phyloP scores from a whole-genome alignment of 2,888 invertebrate species.

The Nipponacmea schrenckii region DNA sequence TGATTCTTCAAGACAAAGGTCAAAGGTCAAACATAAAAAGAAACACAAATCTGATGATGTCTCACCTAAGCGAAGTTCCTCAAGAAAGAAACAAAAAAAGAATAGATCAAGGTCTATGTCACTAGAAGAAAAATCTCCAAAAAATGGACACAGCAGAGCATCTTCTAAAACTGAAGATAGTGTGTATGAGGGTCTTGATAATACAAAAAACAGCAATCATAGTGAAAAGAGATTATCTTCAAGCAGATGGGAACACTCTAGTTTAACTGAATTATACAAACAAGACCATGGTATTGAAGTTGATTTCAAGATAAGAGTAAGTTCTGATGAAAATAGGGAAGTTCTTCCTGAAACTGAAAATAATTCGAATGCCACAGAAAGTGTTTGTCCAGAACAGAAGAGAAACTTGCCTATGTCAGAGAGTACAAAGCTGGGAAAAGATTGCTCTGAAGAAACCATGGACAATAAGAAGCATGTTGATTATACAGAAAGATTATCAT shows the following conservation, averaged over 20 bases:
- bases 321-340: no score
- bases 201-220: not conserved
- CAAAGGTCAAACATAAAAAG: not conserved
- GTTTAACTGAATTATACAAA: no score
- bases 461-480: slow-evolving; percentile 13
- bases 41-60: not conserved
- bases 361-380: no score
- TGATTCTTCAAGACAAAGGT: slow-evolving; percentile 5
- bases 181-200: slow-evolving; percentile 12
- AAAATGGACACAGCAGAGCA: not conserved
- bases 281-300: no score
- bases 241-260: no score
- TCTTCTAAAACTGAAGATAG: not conserved
- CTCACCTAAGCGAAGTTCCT: not conserved
- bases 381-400: no score
- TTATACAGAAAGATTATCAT: no score
- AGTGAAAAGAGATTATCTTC: no score
- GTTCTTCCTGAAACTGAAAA: no score
- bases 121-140: not conserved
- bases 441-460: slow-evolving; percentile 2
- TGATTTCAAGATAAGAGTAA: no score
- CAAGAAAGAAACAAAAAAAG: not conserved
- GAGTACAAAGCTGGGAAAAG: not conserved
- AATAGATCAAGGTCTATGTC: not conserved
- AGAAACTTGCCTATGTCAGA: no score